Percentiles rank a stretch among this genome's conserved stretches.
Conservation (phyloP, 2,888 invertebrate genomes). For the Suillia variegata region DNA sequence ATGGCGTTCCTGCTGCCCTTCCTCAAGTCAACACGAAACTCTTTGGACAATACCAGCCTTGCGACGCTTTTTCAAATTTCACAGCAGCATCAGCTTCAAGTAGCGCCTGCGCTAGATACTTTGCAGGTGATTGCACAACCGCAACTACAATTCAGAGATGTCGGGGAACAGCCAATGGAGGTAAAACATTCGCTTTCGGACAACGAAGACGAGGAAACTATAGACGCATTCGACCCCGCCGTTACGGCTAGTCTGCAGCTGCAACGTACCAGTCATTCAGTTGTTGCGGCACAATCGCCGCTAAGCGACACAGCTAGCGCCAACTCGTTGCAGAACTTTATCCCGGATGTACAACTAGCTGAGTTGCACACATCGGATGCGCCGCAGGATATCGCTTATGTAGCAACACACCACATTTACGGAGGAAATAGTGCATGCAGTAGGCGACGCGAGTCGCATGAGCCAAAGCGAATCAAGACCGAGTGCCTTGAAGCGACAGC, state of each 20-base stretch:
- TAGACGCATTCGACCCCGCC: slow-evolving; percentile 53
- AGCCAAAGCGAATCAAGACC: slow-evolving; percentile 52
- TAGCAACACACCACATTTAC: slow-evolving; percentile 25
- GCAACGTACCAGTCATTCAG: slow-evolving; percentile 28
- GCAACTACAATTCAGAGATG: slow-evolving; percentile 24
- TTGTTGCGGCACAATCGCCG: slow-evolving; percentile 37
- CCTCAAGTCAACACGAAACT: slow-evolving; percentile 57
- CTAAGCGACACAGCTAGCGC: slow-evolving; percentile 56
- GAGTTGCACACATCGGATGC: slow-evolving; percentile 37
- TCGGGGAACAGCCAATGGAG: slow-evolving; percentile 36
- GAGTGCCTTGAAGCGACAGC: slow-evolving; percentile 47
- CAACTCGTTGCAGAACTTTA: slow-evolving; percentile 55
- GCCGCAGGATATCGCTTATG: slow-evolving; percentile 29
- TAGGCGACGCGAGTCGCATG: slow-evolving; percentile 29
- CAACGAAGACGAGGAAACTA: slow-evolving; percentile 57
- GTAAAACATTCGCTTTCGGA: slow-evolving; percentile 55
- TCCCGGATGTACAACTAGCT: slow-evolving; percentile 48
- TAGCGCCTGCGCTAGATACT: slow-evolving; percentile 14
- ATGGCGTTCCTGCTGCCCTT: slow-evolving; percentile 61
- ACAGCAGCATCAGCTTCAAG: slow-evolving; percentile 34
- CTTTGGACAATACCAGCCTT: slow-evolving; percentile 45
- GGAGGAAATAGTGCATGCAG: slow-evolving; percentile 19
- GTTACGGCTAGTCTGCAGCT: slow-evolving; percentile 40
- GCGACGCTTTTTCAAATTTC: slow-evolving; percentile 44
- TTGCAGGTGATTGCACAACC: slow-evolving; percentile 20